phyloP scores from a whole-genome alignment of 1,140 invertebrate species.

The Hirudo medicinalis region DNA sequence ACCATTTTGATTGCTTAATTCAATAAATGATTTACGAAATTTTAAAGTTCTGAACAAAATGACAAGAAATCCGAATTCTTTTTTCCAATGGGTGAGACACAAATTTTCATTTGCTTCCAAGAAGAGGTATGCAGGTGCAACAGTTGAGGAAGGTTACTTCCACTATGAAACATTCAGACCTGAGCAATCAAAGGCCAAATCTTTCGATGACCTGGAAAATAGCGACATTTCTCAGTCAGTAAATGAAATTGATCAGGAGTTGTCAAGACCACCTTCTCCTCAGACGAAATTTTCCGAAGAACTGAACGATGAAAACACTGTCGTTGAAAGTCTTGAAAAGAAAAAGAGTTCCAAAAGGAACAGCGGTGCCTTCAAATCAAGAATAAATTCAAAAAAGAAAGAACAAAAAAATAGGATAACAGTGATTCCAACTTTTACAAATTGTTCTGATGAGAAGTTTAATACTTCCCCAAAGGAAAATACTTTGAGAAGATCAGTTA shows the following conservation, averaged over 20 bases:
- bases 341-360: too few relatives aligned
- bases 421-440: too few relatives aligned
- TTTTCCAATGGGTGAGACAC: neutral
- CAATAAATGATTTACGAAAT: neutral
- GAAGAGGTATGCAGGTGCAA: neutral
- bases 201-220: neutral
- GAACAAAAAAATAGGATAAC: too few relatives aligned
- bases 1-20: neutral
- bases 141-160: neutral
- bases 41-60: constrained; percentile 1
- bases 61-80: neutral
- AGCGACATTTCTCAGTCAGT: neutral
- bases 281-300: too few relatives aligned
- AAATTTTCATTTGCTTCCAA: constrained; percentile 1
- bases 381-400: too few relatives aligned
- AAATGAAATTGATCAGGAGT: neutral
- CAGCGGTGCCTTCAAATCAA: too few relatives aligned
- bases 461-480: too few relatives aligned
- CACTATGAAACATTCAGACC: neutral
- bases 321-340: too few relatives aligned
- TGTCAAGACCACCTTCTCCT: neutral
- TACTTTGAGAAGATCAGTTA: too few relatives aligned
- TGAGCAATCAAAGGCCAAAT: neutral
- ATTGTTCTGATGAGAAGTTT: too few relatives aligned
- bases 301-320: too few relatives aligned